Conservation (phyloP, 2,888 invertebrate species). For the Ennomos erosarius region DNA sequence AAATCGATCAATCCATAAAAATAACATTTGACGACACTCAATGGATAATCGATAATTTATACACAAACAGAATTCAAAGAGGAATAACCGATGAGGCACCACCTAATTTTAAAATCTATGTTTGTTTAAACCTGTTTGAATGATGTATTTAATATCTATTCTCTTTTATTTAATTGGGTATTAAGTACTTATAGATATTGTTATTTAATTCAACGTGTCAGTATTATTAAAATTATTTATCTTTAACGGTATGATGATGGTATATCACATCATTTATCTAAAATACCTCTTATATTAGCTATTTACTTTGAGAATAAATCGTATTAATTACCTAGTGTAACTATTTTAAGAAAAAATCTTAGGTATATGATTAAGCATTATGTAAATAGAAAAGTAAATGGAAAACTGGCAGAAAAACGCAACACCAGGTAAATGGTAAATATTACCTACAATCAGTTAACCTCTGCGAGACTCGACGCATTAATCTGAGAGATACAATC, state of each 20-base stretch:
- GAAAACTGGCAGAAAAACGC: slow-evolving; percentile 3
- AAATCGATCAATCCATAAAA: slow-evolving; percentile 38
- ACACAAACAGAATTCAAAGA: slow-evolving; percentile 32
- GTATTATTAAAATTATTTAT: no score
- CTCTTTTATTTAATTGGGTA: no score
- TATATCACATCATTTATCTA: no score
- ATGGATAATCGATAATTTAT: slow-evolving; percentile 38
- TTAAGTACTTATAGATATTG: no score
- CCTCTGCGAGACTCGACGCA: slow-evolving; percentile 65
- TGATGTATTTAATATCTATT: no score
- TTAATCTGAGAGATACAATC: slow-evolving; percentile 81
- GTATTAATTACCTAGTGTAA: no score
- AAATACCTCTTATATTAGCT: no score
- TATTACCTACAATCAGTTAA: slow-evolving; percentile 62
- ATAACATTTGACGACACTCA: slow-evolving; percentile 32
- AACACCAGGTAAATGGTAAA: slow-evolving; percentile 47
- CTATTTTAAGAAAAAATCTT: no score
- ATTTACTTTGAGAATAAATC: no score
- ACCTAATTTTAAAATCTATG: slow-evolving; percentile 24
- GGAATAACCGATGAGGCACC: slow-evolving; percentile 27
- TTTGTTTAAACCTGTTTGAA: slow-evolving; percentile 4
- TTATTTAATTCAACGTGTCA: no score
- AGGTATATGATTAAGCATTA: no score
- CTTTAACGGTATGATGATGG: no score
- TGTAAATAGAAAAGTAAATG: background rate